These are phyloP conservation scores for Procambarus virginalis DNA, from an alignment of 1,140 invertebrate species.

Conservation along the genomic window DNA sequence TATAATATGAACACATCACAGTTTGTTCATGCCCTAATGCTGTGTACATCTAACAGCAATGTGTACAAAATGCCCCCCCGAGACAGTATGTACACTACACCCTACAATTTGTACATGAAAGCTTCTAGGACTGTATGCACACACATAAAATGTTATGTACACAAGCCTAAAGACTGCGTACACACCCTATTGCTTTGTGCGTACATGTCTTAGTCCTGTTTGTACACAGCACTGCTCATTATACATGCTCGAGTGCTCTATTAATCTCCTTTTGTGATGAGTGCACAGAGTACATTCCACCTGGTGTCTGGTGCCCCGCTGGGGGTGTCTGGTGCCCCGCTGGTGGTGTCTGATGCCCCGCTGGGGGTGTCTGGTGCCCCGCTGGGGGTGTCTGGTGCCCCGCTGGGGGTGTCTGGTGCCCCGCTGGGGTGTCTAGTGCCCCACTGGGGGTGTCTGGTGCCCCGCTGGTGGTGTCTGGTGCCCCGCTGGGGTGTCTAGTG, in stretches of 20 bases:
- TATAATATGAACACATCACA: conserved; percentile 1
- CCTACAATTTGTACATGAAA: not conserved
- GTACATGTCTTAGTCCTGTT: not conserved
- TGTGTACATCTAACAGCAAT: not conserved
- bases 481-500: no score
- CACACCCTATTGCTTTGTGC: not conserved
- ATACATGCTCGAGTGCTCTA: conserved; percentile 10
- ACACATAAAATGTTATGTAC: not conserved
- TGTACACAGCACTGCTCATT: not conserved
- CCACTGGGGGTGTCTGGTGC: no score
- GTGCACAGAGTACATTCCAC: not conserved
- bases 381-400: no score
- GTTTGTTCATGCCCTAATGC: not conserved
- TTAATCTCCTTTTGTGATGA: no score
- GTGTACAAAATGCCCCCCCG: not conserved
- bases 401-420: not conserved
- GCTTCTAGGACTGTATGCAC: not conserved
- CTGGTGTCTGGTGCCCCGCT: no score
- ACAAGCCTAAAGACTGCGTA: not conserved
- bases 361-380: no score
- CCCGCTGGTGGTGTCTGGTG: no score
- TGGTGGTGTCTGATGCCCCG: no score
- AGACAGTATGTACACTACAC: no score
- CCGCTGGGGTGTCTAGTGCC: no score
- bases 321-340: no score